Percentiles rank a stretch among this genome's conserved stretches.
phyloP scores from a whole-genome alignment of 2,113 vertebrate genomes.

The Alligator mississippiensis region DNA sequence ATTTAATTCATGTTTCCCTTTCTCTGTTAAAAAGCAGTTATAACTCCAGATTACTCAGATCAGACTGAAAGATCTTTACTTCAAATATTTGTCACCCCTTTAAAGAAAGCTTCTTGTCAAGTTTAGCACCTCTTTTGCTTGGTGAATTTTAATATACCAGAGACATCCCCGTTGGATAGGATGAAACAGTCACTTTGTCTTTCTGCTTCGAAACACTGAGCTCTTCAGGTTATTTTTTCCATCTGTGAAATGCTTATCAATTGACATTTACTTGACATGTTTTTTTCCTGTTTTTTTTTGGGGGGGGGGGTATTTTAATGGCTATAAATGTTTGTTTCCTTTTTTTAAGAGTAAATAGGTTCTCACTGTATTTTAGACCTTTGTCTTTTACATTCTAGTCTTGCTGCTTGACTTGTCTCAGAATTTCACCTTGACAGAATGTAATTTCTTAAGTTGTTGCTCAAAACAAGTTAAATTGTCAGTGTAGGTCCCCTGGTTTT shows the following conservation, averaged over 20 bases:
- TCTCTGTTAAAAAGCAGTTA: rapidly evolving
- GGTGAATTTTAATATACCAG: not conserved
- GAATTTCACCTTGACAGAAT: not conserved
- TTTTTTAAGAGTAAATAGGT: not conserved
- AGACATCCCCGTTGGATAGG: not conserved
- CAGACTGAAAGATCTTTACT: not conserved
- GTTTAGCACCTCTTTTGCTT: too few species aligned
- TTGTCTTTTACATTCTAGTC: conserved; percentile 1
- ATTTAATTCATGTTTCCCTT: not conserved
- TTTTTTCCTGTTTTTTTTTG: not conserved
- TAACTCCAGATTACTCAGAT: not conserved
- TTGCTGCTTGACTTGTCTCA: not conserved
- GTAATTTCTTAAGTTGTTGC: not conserved
- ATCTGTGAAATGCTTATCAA: not conserved
- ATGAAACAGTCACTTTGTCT: rapidly evolving
- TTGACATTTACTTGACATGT: rapidly evolving
- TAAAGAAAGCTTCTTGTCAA: not conserved
- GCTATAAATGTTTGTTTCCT: not conserved
- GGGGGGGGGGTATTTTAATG: not conserved
- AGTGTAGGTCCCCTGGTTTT: not conserved
- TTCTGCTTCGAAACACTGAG: not conserved
- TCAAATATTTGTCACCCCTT: not conserved
- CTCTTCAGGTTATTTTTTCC: not conserved
- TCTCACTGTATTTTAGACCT: rapidly evolving
- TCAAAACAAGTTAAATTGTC: not conserved